A percentile compares a stretch with the other conserved stretches of the same genome.
Evolutionary conservation across 2,113 vertebrate species (phyloP).

Genomic region (Drymodes brunneopygia): DNA sequence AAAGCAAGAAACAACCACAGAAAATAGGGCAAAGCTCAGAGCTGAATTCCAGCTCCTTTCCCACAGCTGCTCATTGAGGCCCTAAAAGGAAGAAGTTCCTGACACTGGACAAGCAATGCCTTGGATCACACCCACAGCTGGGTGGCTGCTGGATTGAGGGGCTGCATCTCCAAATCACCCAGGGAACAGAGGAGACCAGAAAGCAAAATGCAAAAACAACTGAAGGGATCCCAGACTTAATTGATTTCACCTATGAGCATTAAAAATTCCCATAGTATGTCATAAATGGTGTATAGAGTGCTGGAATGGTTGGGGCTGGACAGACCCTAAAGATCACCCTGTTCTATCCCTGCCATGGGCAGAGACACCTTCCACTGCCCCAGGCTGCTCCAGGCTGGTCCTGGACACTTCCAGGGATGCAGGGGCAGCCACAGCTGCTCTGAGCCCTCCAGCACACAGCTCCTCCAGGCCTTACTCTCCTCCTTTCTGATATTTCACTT

Average conservation of each 20-base stretch:
- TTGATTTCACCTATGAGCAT: neutral
- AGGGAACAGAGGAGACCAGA: neutral
- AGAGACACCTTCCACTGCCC: neutral
- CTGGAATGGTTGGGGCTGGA: neutral
- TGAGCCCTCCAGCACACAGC: neutral
- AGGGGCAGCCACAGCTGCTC: neutral
- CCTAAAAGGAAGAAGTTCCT: conserved; percentile 25
- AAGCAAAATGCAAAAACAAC: neutral
- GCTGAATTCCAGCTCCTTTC: neutral
- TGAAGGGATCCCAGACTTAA: neutral
- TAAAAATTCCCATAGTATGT: neutral
- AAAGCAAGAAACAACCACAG: neutral
- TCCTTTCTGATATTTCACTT: accelerated
- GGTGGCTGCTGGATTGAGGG: neutral
- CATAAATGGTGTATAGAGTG: neutral
- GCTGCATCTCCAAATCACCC: neutral
- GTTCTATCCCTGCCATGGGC: too few species aligned
- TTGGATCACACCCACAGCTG: neutral
- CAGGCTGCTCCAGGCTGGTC: neutral
- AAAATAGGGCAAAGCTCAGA: neutral
- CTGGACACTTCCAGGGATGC: neutral
- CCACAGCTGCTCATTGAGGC: neutral
- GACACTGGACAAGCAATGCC: neutral
- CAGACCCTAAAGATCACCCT: neutral
- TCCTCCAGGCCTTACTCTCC: neutral